Conservation (phyloP, 2,113 vertebrate species). For the Todiramphus saurophagus region DNA sequence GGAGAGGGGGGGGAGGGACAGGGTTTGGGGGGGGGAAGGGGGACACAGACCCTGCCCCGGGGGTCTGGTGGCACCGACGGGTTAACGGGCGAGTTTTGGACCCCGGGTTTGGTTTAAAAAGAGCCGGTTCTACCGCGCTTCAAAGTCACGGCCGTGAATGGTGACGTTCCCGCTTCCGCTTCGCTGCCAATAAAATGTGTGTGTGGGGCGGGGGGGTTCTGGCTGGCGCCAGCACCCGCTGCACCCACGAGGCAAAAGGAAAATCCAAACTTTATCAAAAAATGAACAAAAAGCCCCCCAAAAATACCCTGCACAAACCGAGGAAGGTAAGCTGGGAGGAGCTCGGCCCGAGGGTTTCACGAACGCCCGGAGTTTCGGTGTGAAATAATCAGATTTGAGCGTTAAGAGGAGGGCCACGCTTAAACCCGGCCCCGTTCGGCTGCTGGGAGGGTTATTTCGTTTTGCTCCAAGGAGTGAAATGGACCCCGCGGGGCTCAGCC, state of each 20-base stretch:
- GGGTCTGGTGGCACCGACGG: background rate
- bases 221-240: background rate
- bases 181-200: no score
- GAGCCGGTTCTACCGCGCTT: no score
- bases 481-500: no score
- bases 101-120: no score
- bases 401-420: background rate
- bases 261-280: background rate
- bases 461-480: no score
- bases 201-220: no score
- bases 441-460: no score
- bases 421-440: background rate
- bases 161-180: no score
- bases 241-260: background rate
- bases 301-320: no score
- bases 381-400: rapidly evolving
- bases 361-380: background rate
- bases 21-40: no score
- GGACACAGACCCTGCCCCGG: background rate
- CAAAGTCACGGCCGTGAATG: no score
- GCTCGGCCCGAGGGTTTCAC: no score
- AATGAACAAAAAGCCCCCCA: background rate
- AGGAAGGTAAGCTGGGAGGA: background rate
- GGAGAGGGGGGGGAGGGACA: background rate
- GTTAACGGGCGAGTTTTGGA: background rate